phyloP scores from a whole-genome alignment of 2,113 vertebrate genomes.

The Australoheros scitulus region DNA sequence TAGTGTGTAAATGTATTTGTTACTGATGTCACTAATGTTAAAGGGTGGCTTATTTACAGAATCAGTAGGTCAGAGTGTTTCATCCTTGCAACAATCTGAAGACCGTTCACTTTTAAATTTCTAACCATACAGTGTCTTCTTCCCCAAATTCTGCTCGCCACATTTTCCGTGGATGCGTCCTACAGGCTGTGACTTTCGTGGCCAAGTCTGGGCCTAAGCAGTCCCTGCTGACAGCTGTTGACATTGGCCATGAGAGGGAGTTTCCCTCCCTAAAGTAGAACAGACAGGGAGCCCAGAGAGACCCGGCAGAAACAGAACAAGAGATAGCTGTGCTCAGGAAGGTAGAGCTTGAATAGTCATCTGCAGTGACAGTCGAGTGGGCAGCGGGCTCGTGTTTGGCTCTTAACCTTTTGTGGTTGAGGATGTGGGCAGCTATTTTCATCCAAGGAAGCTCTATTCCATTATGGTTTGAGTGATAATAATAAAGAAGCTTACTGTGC shows the following conservation, averaged over 20 bases:
- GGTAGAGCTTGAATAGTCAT: slow-evolving; percentile 26
- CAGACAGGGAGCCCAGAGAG: slow-evolving; percentile 32
- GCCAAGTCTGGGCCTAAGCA: slow-evolving; percentile 50
- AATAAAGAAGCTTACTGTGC: slow-evolving; percentile 22
- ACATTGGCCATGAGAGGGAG: slow-evolving; percentile 58
- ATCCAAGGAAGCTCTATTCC: slow-evolving; percentile 30
- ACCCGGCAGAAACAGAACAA: slow-evolving; percentile 46
- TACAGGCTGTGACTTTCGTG: slow-evolving; percentile 53
- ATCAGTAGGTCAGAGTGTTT: background rate
- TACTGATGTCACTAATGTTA: background rate
- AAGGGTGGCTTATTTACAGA: background rate
- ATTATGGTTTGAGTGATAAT: slow-evolving; percentile 52
- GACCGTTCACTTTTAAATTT: background rate
- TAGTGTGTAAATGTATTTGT: background rate
- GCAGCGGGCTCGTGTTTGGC: slow-evolving; percentile 36
- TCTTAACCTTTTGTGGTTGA: slow-evolving; percentile 42
- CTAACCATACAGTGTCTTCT: background rate
- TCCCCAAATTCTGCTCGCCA: slow-evolving; percentile 19
- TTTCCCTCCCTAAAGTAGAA: slow-evolving; percentile 64
- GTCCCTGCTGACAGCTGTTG: slow-evolving; percentile 54
- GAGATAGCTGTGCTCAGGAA: slow-evolving; percentile 46
- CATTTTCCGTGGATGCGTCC: slow-evolving; percentile 65
- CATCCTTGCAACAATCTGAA: background rate
- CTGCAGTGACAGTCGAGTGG: slow-evolving; percentile 6
- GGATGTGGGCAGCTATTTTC: slow-evolving; percentile 65